Evolutionary conservation across 2,797 vertebrate species (phyloP).

Genomic region (Kryptopterus vitreolus): DNA sequence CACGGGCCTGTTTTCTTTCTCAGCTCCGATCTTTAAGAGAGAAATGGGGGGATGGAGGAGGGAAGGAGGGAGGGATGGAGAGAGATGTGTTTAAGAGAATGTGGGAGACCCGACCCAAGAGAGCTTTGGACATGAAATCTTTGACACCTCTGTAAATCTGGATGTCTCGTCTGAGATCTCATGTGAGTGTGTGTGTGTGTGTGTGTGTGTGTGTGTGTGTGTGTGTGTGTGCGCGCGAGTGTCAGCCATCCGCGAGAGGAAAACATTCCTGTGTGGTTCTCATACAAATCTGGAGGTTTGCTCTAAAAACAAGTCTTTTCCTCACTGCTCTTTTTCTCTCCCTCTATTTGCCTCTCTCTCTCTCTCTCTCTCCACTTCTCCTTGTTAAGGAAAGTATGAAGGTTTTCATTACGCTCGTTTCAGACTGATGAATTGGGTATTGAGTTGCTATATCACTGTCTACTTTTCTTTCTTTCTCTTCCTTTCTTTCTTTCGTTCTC

Average conservation of each 20-base stretch:
- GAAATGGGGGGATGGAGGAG: constrained; percentile 26
- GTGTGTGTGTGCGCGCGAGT: constrained; percentile 63
- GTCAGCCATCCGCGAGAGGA: constrained; percentile 77
- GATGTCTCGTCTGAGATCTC: constrained; percentile 50
- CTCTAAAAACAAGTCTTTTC: constrained; percentile 57
- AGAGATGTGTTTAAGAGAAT: constrained; percentile 28
- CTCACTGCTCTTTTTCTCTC: constrained; percentile 32
- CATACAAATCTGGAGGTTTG: constrained; percentile 56
- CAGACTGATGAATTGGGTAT: constrained; percentile 65
- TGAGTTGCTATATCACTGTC: constrained; percentile 62
- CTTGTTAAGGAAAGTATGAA: constrained; percentile 47
- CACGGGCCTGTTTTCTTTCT: constrained; percentile 49
- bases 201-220: constrained; percentile 56
- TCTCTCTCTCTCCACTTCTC: background rate
- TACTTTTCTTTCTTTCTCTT: constrained; percentile 35
- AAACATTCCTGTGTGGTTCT: constrained; percentile 73
- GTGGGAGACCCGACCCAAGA: constrained; percentile 48
- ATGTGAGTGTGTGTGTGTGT: constrained; percentile 55
- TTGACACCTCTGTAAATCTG: constrained; percentile 58
- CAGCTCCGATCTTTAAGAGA: constrained; percentile 44
- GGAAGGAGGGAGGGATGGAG: constrained; percentile 27
- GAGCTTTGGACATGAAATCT: constrained; percentile 56
- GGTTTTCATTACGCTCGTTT: constrained; percentile 62
- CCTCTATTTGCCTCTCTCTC: background rate
- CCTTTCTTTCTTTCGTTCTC: constrained; percentile 53